These are phyloP conservation scores for Syngnathus rostellatus DNA, from an alignment of 2,797 vertebrate genomes.

Conservation along the genomic window DNA sequence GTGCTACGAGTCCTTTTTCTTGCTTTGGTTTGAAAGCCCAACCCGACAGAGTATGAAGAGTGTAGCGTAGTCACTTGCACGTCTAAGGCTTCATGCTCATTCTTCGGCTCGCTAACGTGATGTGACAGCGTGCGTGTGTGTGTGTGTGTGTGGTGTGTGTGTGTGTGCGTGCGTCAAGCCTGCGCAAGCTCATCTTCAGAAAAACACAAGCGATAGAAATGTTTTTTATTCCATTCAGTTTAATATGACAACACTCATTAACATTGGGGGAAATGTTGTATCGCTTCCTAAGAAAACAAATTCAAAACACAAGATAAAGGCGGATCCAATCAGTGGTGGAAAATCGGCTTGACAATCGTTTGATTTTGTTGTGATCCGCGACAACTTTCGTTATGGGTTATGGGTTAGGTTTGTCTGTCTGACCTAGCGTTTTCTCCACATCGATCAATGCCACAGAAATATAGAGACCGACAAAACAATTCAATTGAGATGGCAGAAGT, in stretches of 20 bases:
- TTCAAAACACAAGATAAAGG: not conserved
- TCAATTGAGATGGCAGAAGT: not conserved
- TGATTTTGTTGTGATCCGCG: no score
- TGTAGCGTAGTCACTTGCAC: slow-evolving; percentile 22
- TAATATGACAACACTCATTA: slow-evolving; percentile 28
- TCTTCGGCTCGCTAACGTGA: slow-evolving; percentile 31
- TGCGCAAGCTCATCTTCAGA: not conserved
- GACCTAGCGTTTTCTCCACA: not conserved
- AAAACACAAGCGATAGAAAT: not conserved
- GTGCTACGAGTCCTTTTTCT: not conserved
- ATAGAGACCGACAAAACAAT: not conserved
- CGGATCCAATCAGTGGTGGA: no score
- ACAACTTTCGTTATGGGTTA: no score
- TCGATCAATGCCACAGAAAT: not conserved
- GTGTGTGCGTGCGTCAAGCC: not conserved
- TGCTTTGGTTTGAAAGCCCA: no score
- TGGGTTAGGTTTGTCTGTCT: no score
- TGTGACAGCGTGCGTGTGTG: slow-evolving; percentile 28
- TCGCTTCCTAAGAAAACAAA: slow-evolving; percentile 9
- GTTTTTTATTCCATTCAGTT: slow-evolving; percentile 12
- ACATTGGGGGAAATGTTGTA: slow-evolving; percentile 19
- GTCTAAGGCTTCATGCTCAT: slow-evolving; percentile 34
- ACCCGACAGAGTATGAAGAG: no score
- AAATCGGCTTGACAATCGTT: no score
- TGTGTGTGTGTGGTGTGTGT: no score